Conservation (phyloP, 1,140 invertebrate species). For the Cydia amplana region DNA sequence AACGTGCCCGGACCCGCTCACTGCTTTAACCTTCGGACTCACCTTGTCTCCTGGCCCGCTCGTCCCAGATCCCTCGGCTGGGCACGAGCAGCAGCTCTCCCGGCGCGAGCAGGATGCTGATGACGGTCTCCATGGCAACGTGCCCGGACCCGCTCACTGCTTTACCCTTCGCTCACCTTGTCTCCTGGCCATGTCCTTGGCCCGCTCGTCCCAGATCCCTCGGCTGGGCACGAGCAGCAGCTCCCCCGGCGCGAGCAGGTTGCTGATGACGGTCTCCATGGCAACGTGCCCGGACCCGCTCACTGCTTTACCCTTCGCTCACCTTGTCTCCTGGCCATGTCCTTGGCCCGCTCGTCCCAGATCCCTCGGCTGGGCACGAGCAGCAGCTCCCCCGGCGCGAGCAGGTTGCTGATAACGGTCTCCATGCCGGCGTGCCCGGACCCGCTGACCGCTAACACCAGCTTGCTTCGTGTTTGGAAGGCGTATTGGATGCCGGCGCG, state of each 20-base stretch:
- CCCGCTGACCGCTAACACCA: conserved; percentile 89
- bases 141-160: too few species aligned
- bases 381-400: conserved; percentile 87
- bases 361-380: conserved; percentile 88
- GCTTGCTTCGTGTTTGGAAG: conserved; percentile 90
- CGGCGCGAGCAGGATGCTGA: too few species aligned
- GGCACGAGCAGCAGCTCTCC: too few species aligned
- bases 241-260: conserved; percentile 89
- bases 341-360: conserved; percentile 89
- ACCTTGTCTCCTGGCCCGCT: too few species aligned
- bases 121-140: too few species aligned
- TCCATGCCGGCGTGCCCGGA: conserved; percentile 93
- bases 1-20: too few species aligned
- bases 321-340: conserved; percentile 85
- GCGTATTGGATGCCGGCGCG: conserved; percentile 89
- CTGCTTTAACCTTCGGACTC: too few species aligned
- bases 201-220: conserved; percentile 92
- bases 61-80: too few species aligned
- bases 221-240: conserved; percentile 86
- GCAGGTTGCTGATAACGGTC: conserved; percentile 87
- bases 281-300: conserved; percentile 90
- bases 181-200: conserved; percentile 86
- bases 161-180: too few species aligned
- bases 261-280: conserved; percentile 90
- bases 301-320: too few species aligned